A percentile compares a stretch with the other conserved stretches of the same genome.
Conservation (phyloP, 2,888 invertebrate species). For the Scaptomyza caliginosa region DNA sequence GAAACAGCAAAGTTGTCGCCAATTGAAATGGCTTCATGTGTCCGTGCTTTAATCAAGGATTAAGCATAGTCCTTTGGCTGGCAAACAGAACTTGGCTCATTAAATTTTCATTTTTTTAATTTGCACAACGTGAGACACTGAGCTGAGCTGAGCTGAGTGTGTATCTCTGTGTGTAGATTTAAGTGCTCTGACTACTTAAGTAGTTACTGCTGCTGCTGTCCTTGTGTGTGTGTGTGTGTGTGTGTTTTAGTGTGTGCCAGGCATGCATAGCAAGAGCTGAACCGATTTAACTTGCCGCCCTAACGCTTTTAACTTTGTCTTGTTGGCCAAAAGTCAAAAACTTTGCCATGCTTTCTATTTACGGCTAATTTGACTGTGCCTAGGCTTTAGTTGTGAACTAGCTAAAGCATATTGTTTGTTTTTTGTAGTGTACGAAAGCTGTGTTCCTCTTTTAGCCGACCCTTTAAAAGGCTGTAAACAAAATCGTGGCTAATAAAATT, state of each 20-base stretch:
- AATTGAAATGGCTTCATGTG: conserved; percentile 23
- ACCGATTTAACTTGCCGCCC: conserved; percentile 7
- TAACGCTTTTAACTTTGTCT: conserved; percentile 12
- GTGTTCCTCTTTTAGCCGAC: too few relatives aligned
- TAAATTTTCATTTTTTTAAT: conserved; percentile 73
- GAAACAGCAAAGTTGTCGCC: conserved; percentile 26
- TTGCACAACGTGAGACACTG: conserved; percentile 43
- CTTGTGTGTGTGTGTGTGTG: not conserved
- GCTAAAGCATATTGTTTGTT: not conserved
- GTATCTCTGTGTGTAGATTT: conserved; percentile 16
- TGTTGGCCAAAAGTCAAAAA: conserved; percentile 31
- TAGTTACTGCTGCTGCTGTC: conserved; percentile 4
- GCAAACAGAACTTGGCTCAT: conserved; percentile 55
- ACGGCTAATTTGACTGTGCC: conserved; percentile 58
- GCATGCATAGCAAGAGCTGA: not conserved
- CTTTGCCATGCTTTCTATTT: conserved; percentile 45
- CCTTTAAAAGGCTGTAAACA: too few relatives aligned
- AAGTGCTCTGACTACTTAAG: conserved; percentile 27
- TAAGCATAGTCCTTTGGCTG: conserved; percentile 21
- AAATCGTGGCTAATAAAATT: conserved; percentile 55
- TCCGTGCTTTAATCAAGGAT: conserved; percentile 8
- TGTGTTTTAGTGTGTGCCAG: conserved; percentile 2
- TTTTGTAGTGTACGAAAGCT: too few relatives aligned
- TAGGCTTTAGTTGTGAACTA: not conserved
- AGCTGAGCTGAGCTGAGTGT: not conserved